Evolutionary conservation across 2,888 invertebrate genomes (phyloP), one percentile per base, ranked within the genome.

Genomic region (Fabriciana adippe): DNA sequence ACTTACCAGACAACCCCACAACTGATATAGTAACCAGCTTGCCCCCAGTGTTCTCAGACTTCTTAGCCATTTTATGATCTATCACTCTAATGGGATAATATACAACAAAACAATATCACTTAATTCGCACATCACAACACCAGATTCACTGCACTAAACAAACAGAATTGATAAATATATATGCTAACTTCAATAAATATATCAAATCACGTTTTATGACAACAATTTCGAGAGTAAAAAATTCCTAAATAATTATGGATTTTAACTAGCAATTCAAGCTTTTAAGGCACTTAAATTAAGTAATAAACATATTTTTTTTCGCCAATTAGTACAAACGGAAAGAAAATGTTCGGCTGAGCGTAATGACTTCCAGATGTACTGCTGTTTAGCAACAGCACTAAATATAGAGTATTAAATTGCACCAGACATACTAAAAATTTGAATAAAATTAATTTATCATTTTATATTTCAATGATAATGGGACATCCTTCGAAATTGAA

Each of bases 1-100:
- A 61, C 91, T 90, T 77, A 93, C 94, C 94, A 84, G 94, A 98
- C 75, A 99, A 94, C 71, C 99, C 99, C 76, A 99, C 97, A 77
- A 99, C 97, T 77, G 98, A 96, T 73, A 99, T 95, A 80, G 97
- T 97, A 78, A 97, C 94, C 84, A 94, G 93, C 84, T 95, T 95
- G 69, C 95, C 94, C 76, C 95, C 94, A 71, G 82, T 81, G 81
- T 87, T 87, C 73, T 96, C 96, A 74, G 94, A 94, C 89, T 96
- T 96, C 81, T 96, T 94, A 74, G 96, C 96, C 96, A 96, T 96
- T 81, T 86, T 90, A 72, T 71, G 73, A 69, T 68, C 77, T 76
- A 80, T 82, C 83, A 85, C 83, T 85, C 79, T 75, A 80, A 78
- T 72, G 72, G 76, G 73, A 76, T 79, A 81, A 80, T 82, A 79